Percentiles rank a stretch among this genome's conserved stretches.
These are phyloP conservation scores for Corythornis vintsioides DNA, from an alignment of 2,113 vertebrate genomes.

Conservation along the genomic window DNA sequence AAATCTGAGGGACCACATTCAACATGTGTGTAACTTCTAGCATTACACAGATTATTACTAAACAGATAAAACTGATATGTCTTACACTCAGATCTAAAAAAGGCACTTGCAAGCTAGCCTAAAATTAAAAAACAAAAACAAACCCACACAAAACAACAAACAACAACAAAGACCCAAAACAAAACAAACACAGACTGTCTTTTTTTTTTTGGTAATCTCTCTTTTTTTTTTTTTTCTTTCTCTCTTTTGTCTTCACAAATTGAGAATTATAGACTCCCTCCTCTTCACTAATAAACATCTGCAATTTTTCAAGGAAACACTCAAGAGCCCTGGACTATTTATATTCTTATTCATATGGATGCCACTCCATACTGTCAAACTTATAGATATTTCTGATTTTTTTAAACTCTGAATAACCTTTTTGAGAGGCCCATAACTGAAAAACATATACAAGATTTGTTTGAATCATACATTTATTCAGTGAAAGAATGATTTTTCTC, in stretches of 20 bases:
- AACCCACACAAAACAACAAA: neutral
- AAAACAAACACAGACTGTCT: no score
- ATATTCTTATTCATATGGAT: neutral
- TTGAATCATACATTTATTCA: neutral
- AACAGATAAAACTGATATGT: neutral
- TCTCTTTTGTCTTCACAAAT: neutral
- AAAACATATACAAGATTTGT: neutral
- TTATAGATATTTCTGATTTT: neutral
- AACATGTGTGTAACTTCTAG: neutral
- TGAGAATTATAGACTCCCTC: neutral
- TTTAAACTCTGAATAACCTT: neutral
- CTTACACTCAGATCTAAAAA: neutral
- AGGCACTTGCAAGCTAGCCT: neutral
- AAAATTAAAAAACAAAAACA: neutral
- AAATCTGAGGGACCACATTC: slow-evolving; percentile 22
- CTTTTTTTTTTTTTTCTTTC: neutral
- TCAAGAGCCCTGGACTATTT: neutral
- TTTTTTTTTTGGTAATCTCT: no score
- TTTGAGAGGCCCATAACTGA: neutral
- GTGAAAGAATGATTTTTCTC: neutral
- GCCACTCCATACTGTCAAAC: neutral
- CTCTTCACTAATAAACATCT: neutral
- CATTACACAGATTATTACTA: neutral
- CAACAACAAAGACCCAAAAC: no score
- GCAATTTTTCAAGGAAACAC: neutral